Evolutionary conservation across 1,140 invertebrate species (phyloP).

Genomic region (Hylyphantes graminicola): DNA sequence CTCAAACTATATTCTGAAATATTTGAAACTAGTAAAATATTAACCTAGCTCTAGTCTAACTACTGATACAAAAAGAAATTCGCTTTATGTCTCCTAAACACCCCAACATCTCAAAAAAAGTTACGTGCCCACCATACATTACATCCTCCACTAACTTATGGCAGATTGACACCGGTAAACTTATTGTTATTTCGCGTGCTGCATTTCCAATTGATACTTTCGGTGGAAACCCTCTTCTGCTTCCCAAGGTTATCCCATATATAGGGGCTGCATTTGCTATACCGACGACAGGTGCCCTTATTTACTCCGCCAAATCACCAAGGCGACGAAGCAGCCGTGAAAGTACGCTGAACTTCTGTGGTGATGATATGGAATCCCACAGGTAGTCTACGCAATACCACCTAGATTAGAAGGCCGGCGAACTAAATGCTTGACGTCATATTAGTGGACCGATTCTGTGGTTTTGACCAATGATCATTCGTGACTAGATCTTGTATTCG

Average conservation of each 20-base stretch:
- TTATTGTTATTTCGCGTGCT: slow-evolving; percentile 47
- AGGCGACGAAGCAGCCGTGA: slow-evolving; percentile 31
- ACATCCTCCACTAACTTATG: slow-evolving; percentile 18
- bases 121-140: slow-evolving; percentile 5
- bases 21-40: too few relatives aligned
- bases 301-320: slow-evolving; percentile 36
- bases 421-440: too few relatives aligned
- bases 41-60: too few relatives aligned
- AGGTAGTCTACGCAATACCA: slow-evolving; percentile 1
- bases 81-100: too few relatives aligned
- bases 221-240: background rate
- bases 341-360: slow-evolving; percentile 41
- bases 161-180: background rate
- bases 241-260: slow-evolving; percentile 18
- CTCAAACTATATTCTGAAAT: too few relatives aligned
- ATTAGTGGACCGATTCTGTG: too few relatives aligned
- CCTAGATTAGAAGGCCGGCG: too few relatives aligned
- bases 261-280: background rate
- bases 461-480: too few relatives aligned
- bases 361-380: background rate
- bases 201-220: slow-evolving; percentile 21
- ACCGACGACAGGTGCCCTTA: background rate
- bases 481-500: too few relatives aligned
- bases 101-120: background rate
- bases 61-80: too few relatives aligned